These are phyloP conservation scores for Buceros bicornis DNA, from an alignment of 2,797 vertebrate species.

Conservation along the genomic window DNA sequence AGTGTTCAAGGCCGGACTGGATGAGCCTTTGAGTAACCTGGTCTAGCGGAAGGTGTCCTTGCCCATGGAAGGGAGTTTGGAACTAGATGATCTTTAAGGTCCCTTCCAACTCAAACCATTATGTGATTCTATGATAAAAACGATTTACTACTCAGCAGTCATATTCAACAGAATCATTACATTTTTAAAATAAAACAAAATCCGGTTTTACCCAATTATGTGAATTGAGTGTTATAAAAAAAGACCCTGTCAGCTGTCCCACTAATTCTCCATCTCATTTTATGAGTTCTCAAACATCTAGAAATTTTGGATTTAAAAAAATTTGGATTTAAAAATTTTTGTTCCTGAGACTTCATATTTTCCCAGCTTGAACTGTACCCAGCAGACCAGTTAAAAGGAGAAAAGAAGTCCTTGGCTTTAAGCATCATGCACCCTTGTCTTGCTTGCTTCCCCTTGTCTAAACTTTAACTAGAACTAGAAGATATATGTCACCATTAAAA, in stretches of 20 bases:
- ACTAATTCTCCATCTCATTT: neutral
- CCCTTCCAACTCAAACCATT: neutral
- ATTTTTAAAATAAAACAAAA: neutral
- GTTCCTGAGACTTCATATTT: neutral
- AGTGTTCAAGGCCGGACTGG: neutral
- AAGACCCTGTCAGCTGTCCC: rapidly evolving
- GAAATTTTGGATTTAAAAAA: neutral
- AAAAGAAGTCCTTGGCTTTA: neutral
- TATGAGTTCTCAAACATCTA: neutral
- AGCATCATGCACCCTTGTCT: neutral
- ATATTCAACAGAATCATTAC: neutral
- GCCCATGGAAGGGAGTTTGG: neutral
- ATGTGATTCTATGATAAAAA: neutral
- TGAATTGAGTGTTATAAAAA: neutral
- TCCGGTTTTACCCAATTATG: neutral
- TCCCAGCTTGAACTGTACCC: neutral
- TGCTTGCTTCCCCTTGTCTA: neutral
- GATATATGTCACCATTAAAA: constrained; percentile 36
- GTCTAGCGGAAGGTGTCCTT: neutral
- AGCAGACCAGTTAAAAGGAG: neutral
- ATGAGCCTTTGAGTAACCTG: neutral
- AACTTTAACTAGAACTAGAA: constrained; percentile 28
- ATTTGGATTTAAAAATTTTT: neutral
- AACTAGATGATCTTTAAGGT: neutral
- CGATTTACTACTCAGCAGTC: neutral